Conservation (phyloP, 2,113 vertebrate species). For the Actenoides hombroni region DNA sequence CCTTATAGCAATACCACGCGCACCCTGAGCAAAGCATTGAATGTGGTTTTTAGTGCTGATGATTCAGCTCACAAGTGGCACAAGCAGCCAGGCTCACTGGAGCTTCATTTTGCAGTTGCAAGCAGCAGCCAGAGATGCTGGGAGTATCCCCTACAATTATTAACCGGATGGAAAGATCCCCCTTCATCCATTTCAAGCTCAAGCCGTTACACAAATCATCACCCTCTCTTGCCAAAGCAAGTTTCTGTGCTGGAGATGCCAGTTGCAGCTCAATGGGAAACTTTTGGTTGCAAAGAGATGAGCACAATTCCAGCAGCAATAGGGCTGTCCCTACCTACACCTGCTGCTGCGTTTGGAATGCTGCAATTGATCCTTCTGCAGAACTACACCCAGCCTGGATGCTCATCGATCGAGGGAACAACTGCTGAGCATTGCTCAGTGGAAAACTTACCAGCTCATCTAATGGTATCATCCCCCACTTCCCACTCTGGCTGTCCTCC, state of each 20-base stretch:
- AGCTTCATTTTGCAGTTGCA: not conserved
- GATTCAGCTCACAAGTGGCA: constrained; percentile 58
- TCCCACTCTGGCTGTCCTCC: not conserved
- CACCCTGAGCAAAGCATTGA: constrained; percentile 18
- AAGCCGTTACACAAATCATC: not conserved
- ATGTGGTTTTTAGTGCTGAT: constrained; percentile 51
- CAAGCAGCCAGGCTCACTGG: not conserved
- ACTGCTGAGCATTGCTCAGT: not conserved
- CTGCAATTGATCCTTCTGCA: not conserved
- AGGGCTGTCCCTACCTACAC: not conserved
- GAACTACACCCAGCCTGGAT: not conserved
- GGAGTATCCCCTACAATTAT: not conserved
- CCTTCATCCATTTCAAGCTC: not conserved
- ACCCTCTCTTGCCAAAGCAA: not conserved
- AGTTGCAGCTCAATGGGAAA: not conserved
- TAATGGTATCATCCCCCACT: rapidly evolving
- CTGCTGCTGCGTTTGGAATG: not conserved
- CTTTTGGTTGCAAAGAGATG: not conserved
- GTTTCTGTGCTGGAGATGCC: not conserved
- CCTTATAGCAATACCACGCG: constrained; percentile 56
- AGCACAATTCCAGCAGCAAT: not conserved
- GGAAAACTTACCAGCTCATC: not conserved
- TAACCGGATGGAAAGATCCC: not conserved
- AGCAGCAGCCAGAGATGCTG: not conserved
- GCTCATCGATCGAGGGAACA: not conserved